Evolutionary conservation across 1,140 invertebrate species (phyloP), one percentile per base, ranked within the genome.

Genomic region (Sesamia nonagrioides): DNA sequence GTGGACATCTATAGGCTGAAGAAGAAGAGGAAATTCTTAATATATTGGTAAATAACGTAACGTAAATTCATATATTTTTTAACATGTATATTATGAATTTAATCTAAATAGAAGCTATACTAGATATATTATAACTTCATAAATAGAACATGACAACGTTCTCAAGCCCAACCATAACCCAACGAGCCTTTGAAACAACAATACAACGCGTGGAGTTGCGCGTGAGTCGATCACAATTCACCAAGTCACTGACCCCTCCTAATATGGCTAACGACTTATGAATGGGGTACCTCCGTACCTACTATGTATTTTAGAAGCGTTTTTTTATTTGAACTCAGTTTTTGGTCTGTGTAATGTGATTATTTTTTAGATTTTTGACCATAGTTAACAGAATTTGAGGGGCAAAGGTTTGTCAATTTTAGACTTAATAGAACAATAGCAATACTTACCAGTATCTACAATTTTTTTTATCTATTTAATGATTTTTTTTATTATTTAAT

Each of bases 191-290:
- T 48, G 37, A 72, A 45, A 48, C 18, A 50, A 61, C 18, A 58
- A 61, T 75, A 50, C 15, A 52, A 21, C 13, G 1, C 48, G 17
- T 37, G 54, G 17, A 1, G 54, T 0, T 63, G 73, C 73, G 58
- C 73, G 66, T 54, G 63, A 21, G 68, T 68, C 79, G 79, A 76
- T 77, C 75, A 81, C 68, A 81, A 77, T 81, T 74, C 79, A 71
- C 45, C 18, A 66, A 75, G 56, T 40, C 75, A 48, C 48, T 68
- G 56, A 80, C 58, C 79, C 56, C 58, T 35, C 68, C 75, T 77
- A 74, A 77, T 77, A 77, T 81, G 74, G 74, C 50, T 72, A 80
- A 80, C 72, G 73, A 76, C 73, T 76, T 69, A 60, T 71, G 78
- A 80, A 80, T 80, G 78, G 72, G 54, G 15, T 45, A 40, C 40